Evolutionary conservation across 2,113 vertebrate species (phyloP).

Genomic region (Nerophis lumbriciformis): DNA sequence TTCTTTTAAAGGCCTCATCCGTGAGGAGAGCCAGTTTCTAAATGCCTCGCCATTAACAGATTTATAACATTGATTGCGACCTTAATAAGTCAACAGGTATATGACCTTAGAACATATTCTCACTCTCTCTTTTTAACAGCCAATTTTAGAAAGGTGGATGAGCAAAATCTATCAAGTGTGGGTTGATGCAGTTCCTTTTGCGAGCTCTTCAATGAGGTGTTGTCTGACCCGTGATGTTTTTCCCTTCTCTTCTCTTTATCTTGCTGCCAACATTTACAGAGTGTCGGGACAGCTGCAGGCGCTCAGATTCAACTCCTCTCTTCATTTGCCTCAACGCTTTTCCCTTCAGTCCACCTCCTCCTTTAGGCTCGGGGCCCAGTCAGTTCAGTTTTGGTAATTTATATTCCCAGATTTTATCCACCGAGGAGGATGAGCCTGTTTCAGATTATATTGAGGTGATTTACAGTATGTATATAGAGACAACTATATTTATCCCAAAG

Average conservation of each 20-base stretch:
- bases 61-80: constrained; percentile 39
- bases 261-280: constrained; percentile 55
- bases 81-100: constrained; percentile 25
- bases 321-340: constrained; percentile 39
- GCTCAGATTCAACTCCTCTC: constrained; percentile 39
- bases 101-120: constrained; percentile 3
- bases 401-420: constrained; percentile 31
- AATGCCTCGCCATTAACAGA: constrained; percentile 46
- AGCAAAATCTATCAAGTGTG: constrained; percentile 41
- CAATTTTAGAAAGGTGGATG: constrained; percentile 27
- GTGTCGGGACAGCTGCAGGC: constrained; percentile 62
- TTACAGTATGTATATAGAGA: background rate
- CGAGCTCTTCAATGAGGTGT: constrained; percentile 42
- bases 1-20: constrained; percentile 33
- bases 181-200: constrained; percentile 25
- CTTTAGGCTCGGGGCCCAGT: constrained; percentile 51
- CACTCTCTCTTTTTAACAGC: constrained; percentile 2
- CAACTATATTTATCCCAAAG: background rate
- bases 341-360: constrained; percentile 45
- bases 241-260: constrained; percentile 39
- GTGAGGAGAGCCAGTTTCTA: constrained; percentile 23
- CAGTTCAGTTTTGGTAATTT: constrained; percentile 40
- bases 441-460: constrained; percentile 2
- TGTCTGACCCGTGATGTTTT: constrained; percentile 47
- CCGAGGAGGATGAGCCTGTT: constrained; percentile 25